Conservation (phyloP, 1,140 invertebrate genomes). For the Pogonus chalceus region DNA sequence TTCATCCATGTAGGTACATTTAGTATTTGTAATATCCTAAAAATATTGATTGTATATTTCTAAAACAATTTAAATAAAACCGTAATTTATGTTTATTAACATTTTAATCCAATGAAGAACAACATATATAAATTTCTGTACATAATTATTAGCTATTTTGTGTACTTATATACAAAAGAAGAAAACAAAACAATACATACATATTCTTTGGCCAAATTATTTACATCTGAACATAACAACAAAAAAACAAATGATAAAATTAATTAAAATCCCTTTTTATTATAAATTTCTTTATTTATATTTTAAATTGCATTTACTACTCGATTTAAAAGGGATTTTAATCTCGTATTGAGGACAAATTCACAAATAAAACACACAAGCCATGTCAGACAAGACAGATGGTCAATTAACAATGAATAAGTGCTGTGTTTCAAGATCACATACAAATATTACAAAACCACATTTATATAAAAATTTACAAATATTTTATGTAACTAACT, state of each 20-base stretch:
- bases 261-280: conserved; percentile 9
- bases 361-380: conserved; percentile 8
- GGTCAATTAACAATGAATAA: background rate
- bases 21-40: background rate
- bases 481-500: background rate
- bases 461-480: conserved; percentile 16
- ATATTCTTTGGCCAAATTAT: conserved; percentile 36
- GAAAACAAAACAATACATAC: conserved; percentile 27
- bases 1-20: background rate
- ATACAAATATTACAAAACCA: conserved; percentile 26
- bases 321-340: conserved; percentile 2
- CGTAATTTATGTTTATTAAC: background rate
- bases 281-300: conserved; percentile 9
- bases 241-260: conserved; percentile 14
- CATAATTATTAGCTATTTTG: conserved; percentile 25
- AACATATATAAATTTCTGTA: conserved; percentile 37
- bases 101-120: conserved; percentile 31
- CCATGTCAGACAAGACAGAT: conserved; percentile 9
- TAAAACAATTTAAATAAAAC: conserved; percentile 1
- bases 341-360: conserved; percentile 1
- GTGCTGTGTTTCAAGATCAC: background rate
- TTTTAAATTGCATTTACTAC: conserved; percentile 4
- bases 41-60: background rate
- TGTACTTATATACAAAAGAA: conserved; percentile 22
- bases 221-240: conserved; percentile 29